Evolutionary conservation across 2,113 vertebrate species (phyloP).

Genomic region (Agapornis roseicollis): DNA sequence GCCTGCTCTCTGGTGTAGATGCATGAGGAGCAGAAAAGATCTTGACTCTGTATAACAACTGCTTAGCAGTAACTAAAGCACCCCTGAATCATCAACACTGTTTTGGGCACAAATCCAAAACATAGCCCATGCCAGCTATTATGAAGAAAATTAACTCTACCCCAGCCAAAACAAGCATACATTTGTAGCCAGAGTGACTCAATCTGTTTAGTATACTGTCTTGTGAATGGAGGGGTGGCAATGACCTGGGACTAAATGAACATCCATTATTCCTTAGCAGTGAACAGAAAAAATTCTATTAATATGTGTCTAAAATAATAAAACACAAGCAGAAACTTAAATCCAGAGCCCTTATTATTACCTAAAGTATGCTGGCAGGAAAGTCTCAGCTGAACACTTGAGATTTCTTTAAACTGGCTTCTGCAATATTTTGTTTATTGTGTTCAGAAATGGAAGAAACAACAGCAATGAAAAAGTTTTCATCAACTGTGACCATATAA

Average conservation of each 20-base stretch:
- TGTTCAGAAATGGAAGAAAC: not conserved
- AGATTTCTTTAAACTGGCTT: not conserved
- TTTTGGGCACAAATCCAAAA: not conserved
- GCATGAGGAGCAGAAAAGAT: not conserved
- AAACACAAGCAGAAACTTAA: not conserved
- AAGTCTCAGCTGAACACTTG: not conserved
- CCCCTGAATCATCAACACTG: not conserved
- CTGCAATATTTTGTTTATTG: not conserved
- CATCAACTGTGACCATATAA: not conserved
- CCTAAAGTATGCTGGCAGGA: not conserved
- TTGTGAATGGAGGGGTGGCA: not conserved
- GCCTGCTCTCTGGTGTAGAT: not conserved
- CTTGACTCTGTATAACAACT: not conserved
- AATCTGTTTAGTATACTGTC: not conserved
- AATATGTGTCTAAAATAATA: not conserved
- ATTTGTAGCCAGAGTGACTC: not conserved
- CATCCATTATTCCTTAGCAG: not conserved
- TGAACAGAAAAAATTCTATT: not conserved
- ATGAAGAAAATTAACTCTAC: not conserved
- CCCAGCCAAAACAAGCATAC: not conserved
- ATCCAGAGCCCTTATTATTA: not conserved
- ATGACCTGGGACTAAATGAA: not conserved
- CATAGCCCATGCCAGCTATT: not conserved
- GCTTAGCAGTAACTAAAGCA: not conserved
- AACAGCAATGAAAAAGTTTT: not conserved